Evolutionary conservation across 2,888 invertebrate genomes (phyloP), one percentile per base, ranked within the genome.

Genomic region (Philhelius pedissequus): DNA sequence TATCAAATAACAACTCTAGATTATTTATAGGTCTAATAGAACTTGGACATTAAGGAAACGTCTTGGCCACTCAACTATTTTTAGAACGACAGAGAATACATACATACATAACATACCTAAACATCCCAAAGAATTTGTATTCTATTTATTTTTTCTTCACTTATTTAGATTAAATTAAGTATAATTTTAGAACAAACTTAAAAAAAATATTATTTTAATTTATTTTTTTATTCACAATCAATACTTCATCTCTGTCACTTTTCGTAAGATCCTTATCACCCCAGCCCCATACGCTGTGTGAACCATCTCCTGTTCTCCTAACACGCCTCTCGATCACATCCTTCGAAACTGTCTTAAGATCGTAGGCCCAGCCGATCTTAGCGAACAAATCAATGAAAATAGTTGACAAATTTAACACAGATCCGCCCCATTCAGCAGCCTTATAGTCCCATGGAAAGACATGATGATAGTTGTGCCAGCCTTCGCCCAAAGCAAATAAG

Each of bases 401-500:
- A 0, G 96, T 95, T 0, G 96, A 96, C 87, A 95, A 92, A 90
- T 97, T 97, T 13, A 95, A 20, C 96, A 96, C 43, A 3, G 60
- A 60, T 4, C 25, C 60, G 1, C 40, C 25, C 60, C 96, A 93
- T 89, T 97, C 97, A 15, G 96, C 94, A 1, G 96, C 95, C 89
- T 96, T 95, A 93, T 97, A 97, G 89, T 97, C 96, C 94, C 96
- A 96, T 7, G 97, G 96, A 92, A 96, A 97, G 2, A 94, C 94
- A 89, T 96, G 96, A 89, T 96, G 96, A 90, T 96, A 96, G 89
- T 96, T 96, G 91, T 96, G 96, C 94, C 95, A 96, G n/a, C 96
- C 96, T 90, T 95, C 95, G 8, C 95, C 95, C 74, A 95, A 90
- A 1, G 94, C 94, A 69, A 94, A 89, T 1, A 94, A 86, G 0